Percentiles rank a stretch among this genome's conserved stretches.
phyloP scores from a whole-genome alignment of 2,888 invertebrate genomes.

The Isotomurus palustris region DNA sequence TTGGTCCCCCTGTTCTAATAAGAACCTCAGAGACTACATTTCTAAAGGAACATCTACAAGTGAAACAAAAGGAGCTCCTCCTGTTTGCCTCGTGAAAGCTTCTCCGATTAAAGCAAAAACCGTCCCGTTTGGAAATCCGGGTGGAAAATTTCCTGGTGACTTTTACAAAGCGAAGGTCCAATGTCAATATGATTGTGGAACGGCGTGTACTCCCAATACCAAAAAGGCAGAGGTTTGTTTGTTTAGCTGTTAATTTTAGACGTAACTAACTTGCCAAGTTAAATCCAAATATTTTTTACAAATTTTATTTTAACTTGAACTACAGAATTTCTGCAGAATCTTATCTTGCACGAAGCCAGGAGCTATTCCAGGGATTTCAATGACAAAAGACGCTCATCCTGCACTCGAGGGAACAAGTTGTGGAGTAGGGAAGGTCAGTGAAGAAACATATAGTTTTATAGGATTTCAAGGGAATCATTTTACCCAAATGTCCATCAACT shows the following conservation, averaged over 20 bases:
- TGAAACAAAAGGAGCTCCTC: neutral
- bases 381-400: conserved; percentile 47
- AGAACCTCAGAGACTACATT: conserved; percentile 48
- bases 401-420: conserved; percentile 50
- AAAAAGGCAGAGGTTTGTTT: too few relatives aligned
- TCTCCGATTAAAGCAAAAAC: neutral
- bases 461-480: too few relatives aligned
- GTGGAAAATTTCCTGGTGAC: conserved; percentile 2
- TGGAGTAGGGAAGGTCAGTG: conserved; percentile 40
- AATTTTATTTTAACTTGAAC: conserved; percentile 38
- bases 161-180: neutral
- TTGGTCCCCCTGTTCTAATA: conserved; percentile 50
- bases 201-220: conserved; percentile 45
- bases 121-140: neutral
- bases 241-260: too few relatives aligned
- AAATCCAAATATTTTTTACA: conserved; percentile 45
- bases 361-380: conserved; percentile 49
- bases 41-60: conserved; percentile 36
- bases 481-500: neutral
- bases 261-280: conserved; percentile 48
- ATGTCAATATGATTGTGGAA: neutral
- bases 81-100: neutral
- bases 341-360: conserved; percentile 48
- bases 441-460: neutral
- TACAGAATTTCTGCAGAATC: conserved; percentile 49